Evolutionary conservation across 2,113 vertebrate genomes (phyloP).

Genomic region (Laticauda laticaudata): DNA sequence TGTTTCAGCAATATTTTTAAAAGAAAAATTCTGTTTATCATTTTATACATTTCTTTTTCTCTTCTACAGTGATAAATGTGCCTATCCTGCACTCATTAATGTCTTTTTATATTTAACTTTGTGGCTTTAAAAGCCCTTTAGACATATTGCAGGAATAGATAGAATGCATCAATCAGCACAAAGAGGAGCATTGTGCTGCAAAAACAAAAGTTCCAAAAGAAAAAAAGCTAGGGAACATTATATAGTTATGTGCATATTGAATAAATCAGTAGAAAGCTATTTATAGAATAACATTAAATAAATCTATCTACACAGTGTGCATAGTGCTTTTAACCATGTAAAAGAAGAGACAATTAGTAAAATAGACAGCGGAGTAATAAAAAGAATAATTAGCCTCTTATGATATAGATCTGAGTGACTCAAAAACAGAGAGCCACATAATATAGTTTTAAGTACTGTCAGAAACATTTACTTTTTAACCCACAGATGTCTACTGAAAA

Average conservation of each 20-base stretch:
- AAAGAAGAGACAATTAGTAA: background rate
- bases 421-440: background rate
- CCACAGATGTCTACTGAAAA: background rate
- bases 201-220: background rate
- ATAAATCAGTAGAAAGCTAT: background rate
- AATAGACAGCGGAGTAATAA: background rate
- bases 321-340: background rate
- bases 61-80: background rate
- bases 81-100: background rate
- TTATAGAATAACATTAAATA: background rate
- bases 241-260: background rate
- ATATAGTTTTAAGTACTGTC: background rate
- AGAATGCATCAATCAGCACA: background rate
- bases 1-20: background rate
- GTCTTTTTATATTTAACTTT: background rate
- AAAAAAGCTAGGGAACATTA: background rate
- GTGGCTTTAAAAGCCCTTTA: background rate
- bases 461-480: background rate
- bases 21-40: background rate
- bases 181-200: background rate
- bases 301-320: background rate
- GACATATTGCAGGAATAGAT: background rate
- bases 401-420: background rate
- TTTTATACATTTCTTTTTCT: background rate
- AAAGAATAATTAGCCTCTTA: background rate